Conservation (phyloP, 2,113 vertebrate genomes). For the Tyrannus savana region DNA sequence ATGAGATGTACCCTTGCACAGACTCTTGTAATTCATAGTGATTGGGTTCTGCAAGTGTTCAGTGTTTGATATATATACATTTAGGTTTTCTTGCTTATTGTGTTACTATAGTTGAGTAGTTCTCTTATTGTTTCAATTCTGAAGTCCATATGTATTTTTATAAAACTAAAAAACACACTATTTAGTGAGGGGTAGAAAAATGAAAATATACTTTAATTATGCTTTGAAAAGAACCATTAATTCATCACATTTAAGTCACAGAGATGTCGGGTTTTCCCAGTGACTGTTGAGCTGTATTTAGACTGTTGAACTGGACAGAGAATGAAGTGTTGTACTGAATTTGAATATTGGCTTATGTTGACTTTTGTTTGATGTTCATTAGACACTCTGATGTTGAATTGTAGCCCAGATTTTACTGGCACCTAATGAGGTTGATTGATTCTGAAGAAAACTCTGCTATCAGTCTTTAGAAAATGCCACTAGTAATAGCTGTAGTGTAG, state of each 20-base stretch:
- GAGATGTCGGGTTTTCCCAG: rapidly evolving
- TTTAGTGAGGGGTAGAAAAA: not conserved
- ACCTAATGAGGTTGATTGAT: not conserved
- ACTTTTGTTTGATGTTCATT: not conserved
- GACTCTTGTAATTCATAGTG: not conserved
- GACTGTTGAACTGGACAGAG: not conserved
- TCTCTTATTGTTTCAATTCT: not conserved
- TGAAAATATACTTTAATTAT: rapidly evolving
- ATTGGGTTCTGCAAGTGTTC: not conserved
- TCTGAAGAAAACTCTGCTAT: not conserved
- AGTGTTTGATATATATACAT: not conserved
- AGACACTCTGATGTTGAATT: not conserved
- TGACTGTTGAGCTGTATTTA: not conserved
- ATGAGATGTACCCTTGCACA: not conserved
- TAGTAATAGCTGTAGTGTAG: not conserved
- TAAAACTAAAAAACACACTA: not conserved
- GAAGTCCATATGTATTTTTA: not conserved
- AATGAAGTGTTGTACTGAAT: not conserved
- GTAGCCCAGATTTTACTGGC: not conserved
- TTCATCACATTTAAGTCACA: not conserved
- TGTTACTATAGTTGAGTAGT: not conserved
- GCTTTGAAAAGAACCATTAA: not conserved
- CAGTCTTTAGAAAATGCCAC: not conserved
- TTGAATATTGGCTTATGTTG: not conserved
- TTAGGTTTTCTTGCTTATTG: not conserved